phyloP scores from a whole-genome alignment of 2,888 invertebrate genomes.

The Agriopis marginaria region DNA sequence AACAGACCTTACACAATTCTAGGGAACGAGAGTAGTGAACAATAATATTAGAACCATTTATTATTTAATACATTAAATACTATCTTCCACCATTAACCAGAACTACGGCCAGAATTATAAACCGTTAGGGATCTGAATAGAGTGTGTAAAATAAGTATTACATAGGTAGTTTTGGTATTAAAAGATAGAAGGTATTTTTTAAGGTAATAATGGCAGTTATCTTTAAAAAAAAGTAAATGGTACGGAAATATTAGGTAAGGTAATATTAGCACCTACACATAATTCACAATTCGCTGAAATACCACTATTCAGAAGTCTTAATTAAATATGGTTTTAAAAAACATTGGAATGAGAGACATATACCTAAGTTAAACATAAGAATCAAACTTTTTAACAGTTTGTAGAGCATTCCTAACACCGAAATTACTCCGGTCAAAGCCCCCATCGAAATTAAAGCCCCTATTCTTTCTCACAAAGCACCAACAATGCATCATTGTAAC shows the following conservation, averaged over 20 bases:
- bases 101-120: too few species aligned
- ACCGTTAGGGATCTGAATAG: too few species aligned
- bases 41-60: neutral
- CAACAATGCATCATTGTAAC: conserved; percentile 48
- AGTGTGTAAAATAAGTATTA: too few species aligned
- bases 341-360: neutral
- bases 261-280: too few species aligned
- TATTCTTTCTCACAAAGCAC: conserved; percentile 24
- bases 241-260: too few species aligned
- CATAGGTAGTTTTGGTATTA: too few species aligned
- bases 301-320: too few species aligned
- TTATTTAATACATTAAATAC: neutral
- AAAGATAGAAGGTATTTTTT: too few species aligned
- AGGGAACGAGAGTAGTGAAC: neutral
- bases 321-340: too few species aligned
- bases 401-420: conserved; percentile 1
- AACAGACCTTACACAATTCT: conserved; percentile 6
- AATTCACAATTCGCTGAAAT: too few species aligned
- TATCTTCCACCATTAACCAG: neutral
- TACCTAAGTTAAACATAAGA: neutral
- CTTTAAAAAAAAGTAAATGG: too few species aligned
- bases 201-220: too few species aligned
- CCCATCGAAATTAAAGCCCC: conserved; percentile 19
- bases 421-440: conserved; percentile 18
- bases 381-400: neutral